Evolutionary conservation across 2,797 vertebrate genomes (phyloP).

Genomic region (Sebastes cheni): DNA sequence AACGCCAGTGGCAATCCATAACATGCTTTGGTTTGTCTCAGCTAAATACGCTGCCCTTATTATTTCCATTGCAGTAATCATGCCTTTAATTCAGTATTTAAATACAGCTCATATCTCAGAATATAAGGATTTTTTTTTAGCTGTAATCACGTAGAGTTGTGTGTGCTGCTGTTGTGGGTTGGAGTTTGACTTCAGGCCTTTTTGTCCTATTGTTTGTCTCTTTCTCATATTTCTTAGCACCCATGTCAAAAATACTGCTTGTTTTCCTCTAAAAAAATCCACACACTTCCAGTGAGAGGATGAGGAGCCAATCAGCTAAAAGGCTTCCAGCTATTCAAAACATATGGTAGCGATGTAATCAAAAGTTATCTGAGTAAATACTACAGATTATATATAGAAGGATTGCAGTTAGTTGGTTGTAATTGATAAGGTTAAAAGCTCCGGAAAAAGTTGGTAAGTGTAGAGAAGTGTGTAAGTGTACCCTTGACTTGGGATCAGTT

Average conservation of each 20-base stretch:
- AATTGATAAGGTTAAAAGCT: background rate
- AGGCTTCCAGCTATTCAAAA: background rate
- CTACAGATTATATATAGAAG: background rate
- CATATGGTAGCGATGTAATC: background rate
- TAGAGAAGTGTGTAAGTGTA: no score
- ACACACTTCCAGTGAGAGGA: background rate
- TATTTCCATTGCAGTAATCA: slow-evolving; percentile 34
- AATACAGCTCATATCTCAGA: background rate
- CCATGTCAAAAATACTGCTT: background rate
- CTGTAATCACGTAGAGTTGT: background rate
- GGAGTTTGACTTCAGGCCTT: background rate
- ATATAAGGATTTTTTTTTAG: background rate
- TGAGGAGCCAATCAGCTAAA: background rate
- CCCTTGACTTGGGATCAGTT: no score
- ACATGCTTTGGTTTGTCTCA: slow-evolving; percentile 8
- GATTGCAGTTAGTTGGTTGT: background rate
- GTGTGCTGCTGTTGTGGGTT: background rate
- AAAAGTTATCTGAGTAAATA: background rate
- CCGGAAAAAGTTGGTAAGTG: background rate
- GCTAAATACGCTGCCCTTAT: background rate
- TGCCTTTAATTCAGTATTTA: background rate
- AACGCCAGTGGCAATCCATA: slow-evolving; percentile 31
- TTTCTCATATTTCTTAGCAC: background rate
- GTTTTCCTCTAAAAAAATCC: background rate
- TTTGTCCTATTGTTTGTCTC: background rate